phyloP scores from a whole-genome alignment of 2,888 invertebrate genomes.

The Aethes cnicana region DNA sequence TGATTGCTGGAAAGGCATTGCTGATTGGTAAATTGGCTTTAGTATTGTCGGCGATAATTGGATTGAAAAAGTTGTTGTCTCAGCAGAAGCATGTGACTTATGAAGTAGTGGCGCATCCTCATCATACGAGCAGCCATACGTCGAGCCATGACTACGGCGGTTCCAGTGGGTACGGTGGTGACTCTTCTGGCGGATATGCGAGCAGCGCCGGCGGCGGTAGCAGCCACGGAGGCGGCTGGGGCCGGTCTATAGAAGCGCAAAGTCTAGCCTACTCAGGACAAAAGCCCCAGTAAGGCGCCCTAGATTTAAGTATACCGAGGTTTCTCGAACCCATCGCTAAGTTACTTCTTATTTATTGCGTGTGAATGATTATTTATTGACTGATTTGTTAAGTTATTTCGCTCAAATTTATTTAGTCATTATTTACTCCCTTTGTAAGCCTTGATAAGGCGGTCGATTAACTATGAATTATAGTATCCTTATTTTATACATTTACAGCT shows the following conservation, averaged over 20 bases:
- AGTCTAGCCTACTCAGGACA: slow-evolving; percentile 91
- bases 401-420: slow-evolving; percentile 42
- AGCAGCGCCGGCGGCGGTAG: slow-evolving; percentile 71
- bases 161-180: slow-evolving; percentile 85
- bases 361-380: slow-evolving; percentile 63
- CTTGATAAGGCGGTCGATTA: slow-evolving; percentile 44
- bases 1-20: slow-evolving; percentile 93
- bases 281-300: slow-evolving; percentile 80
- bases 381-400: slow-evolving; percentile 47
- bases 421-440: slow-evolving; percentile 50
- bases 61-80: slow-evolving; percentile 90
- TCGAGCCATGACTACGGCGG: slow-evolving; percentile 86
- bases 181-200: slow-evolving; percentile 79
- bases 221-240: slow-evolving; percentile 85
- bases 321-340: slow-evolving; percentile 62
- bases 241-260: slow-evolving; percentile 89
- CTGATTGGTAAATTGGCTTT: slow-evolving; percentile 92
- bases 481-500: slow-evolving; percentile 36
- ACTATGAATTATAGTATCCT: slow-evolving; percentile 44
- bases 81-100: slow-evolving; percentile 94
- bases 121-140: slow-evolving; percentile 86
- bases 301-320: slow-evolving; percentile 54
- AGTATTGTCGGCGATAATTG: slow-evolving; percentile 91
- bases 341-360: no score
- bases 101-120: slow-evolving; percentile 93